Percentiles rank a stretch among this genome's conserved stretches.
phyloP scores from a whole-genome alignment of 92 coral and sea anemone species.

The Paramuricea clavata region DNA sequence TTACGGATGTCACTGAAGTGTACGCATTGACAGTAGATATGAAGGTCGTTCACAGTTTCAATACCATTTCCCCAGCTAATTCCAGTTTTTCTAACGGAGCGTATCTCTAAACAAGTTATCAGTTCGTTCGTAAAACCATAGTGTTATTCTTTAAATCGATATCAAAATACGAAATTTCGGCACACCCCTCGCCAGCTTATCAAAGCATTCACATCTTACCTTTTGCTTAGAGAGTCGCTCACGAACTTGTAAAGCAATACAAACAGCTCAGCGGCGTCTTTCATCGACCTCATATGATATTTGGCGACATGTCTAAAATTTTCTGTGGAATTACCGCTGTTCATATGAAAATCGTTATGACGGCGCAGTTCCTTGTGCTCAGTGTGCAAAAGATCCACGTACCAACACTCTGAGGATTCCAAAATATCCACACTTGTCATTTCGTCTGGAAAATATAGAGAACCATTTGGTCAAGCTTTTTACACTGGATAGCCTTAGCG shows the following conservation, averaged over 20 bases:
- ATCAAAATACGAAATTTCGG: too few species aligned
- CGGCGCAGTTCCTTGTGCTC: conserved; percentile 87
- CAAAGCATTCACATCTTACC: conserved; percentile 24
- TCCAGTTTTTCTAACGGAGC: too few species aligned
- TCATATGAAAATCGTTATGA: conserved; percentile 63
- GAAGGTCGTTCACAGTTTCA: too few species aligned
- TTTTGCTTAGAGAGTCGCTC: conserved; percentile 47
- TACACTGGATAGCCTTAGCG: too few species aligned
- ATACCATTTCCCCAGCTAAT: too few species aligned
- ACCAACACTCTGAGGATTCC: conserved; percentile 74
- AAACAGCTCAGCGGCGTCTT: conserved; percentile 95
- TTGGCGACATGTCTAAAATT: conserved; percentile 92
- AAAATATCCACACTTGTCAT: conserved; percentile 92
- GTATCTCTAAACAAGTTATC: too few species aligned
- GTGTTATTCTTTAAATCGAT: too few species aligned
- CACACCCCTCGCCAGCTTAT: too few species aligned
- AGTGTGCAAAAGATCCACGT: conserved; percentile 89
- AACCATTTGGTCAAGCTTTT: too few species aligned
- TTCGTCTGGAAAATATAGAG: conserved; percentile 63
- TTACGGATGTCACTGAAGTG: too few species aligned
- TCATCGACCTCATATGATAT: conserved; percentile 94
- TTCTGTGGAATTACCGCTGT: conserved; percentile 43
- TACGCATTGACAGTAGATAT: too few species aligned
- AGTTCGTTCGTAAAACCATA: too few species aligned
- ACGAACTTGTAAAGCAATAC: conserved; percentile 93